phyloP scores from a whole-genome alignment of 30 jellyfish, hydroid and myxozoan genomes.

The Sanderia malayensis region DNA sequence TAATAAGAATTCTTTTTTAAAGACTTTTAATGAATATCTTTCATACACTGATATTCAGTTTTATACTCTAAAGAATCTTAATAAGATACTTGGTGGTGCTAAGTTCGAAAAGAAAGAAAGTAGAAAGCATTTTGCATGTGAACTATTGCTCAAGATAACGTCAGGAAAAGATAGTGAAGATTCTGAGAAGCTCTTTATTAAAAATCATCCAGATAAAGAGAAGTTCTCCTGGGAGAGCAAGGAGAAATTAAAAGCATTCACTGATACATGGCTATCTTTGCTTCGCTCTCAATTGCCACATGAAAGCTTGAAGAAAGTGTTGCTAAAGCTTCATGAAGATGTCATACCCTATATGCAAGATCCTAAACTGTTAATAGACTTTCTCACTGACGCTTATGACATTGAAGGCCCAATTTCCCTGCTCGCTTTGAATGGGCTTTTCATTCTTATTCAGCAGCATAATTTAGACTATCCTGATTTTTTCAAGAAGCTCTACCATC shows the following conservation, averaged over 20 bases:
- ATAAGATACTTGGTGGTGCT: not conserved
- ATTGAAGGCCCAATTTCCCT: conserved; percentile 85
- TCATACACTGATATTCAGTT: conserved; percentile 42
- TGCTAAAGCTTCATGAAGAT: conserved; percentile 69
- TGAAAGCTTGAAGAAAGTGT: conserved; percentile 46
- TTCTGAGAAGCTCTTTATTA: conserved; percentile 12
- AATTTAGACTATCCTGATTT: conserved; percentile 93
- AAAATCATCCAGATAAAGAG: conserved; percentile 9
- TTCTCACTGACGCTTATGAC: conserved; percentile 83
- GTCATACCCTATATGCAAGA: conserved; percentile 79
- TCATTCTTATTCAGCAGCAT: conserved; percentile 64
- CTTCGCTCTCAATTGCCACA: conserved; percentile 51
- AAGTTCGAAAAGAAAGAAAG: conserved; percentile 7
- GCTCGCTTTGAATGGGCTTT: conserved; percentile 89
- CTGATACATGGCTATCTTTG: conserved; percentile 73
- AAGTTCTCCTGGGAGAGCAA: conserved; percentile 22
- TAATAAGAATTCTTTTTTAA: not conserved
- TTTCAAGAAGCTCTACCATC: conserved; percentile 76
- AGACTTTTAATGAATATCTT: conserved; percentile 10
- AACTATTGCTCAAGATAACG: conserved; percentile 19
- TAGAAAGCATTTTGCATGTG: conserved; percentile 4
- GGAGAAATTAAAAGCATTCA: conserved; percentile 26
- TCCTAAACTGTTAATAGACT: conserved; percentile 86
- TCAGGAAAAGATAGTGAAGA: not conserved
- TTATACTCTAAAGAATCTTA: conserved; percentile 24